phyloP scores from a whole-genome alignment of 2,888 invertebrate species.

The Andrena marginata region DNA sequence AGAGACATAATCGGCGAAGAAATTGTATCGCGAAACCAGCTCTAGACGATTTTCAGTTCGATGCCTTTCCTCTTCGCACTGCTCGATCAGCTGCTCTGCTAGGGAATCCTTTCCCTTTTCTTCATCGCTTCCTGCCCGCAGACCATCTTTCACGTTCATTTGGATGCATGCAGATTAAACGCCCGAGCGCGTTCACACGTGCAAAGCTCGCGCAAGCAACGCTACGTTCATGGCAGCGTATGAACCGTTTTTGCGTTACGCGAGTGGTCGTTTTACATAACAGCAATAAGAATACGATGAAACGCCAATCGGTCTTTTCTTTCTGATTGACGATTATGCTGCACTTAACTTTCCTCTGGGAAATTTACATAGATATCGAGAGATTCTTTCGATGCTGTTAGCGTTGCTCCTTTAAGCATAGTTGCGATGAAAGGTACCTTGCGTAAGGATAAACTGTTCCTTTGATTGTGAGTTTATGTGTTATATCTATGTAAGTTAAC shows the following conservation, averaged over 20 bases:
- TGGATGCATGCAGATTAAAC: constrained; percentile 58
- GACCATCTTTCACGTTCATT: constrained; percentile 60
- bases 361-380: background rate
- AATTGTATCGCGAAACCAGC: constrained; percentile 57
- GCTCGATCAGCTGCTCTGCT: constrained; percentile 34
- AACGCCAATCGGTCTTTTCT: background rate
- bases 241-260: constrained; percentile 14
- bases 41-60: constrained; percentile 44
- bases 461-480: background rate
- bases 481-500: too few relatives aligned
- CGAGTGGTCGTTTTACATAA: constrained; percentile 30
- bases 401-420: background rate
- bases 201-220: background rate
- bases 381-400: background rate
- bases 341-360: background rate
- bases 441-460: background rate
- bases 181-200: constrained; percentile 7
- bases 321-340: too few relatives aligned
- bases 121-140: constrained; percentile 53
- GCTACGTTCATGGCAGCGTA: background rate
- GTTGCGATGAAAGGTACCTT: background rate
- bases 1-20: constrained; percentile 45
- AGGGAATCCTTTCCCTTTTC: constrained; percentile 68
- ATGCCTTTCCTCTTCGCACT: constrained; percentile 53
- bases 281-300: constrained; percentile 2